phyloP scores from a whole-genome alignment of 2,797 vertebrate species.

The Eidolon dupreanum region DNA sequence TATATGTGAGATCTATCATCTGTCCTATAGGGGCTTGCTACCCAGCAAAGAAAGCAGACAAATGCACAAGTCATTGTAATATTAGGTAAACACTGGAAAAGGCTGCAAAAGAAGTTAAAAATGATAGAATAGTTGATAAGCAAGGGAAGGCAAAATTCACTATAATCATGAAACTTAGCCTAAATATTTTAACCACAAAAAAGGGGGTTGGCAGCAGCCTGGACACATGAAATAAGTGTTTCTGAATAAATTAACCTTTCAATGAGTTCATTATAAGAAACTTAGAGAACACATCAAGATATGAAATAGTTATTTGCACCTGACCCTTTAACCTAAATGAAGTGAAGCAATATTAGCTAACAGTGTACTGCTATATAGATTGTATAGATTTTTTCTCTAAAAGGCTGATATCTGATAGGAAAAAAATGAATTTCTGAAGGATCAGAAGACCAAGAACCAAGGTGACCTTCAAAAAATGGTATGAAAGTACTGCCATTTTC shows the following conservation, averaged over 20 bases:
- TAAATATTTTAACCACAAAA: slow-evolving; percentile 53
- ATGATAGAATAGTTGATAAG: slow-evolving; percentile 34
- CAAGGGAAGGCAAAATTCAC: slow-evolving; percentile 17
- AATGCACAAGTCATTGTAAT: slow-evolving; percentile 72
- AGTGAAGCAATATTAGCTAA: slow-evolving; percentile 44
- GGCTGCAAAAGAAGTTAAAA: slow-evolving; percentile 55
- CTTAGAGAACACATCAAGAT: neutral
- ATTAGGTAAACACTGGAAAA: slow-evolving; percentile 50
- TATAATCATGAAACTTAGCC: neutral
- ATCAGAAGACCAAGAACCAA: slow-evolving; percentile 1
- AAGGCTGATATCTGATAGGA: neutral
- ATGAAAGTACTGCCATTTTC: neutral
- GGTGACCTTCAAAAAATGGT: neutral
- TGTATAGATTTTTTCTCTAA: slow-evolving; percentile 32
- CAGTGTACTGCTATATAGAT: neutral
- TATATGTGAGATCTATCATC: slow-evolving; percentile 74
- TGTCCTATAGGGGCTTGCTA: slow-evolving; percentile 63
- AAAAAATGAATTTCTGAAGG: slow-evolving; percentile 1
- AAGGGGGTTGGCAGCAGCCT: neutral
- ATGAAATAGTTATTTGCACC: slow-evolving; percentile 28
- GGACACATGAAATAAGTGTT: neutral
- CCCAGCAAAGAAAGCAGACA: slow-evolving; percentile 59
- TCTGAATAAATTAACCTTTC: slow-evolving; percentile 14
- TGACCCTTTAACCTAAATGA: slow-evolving; percentile 7
- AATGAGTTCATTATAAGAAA: slow-evolving; percentile 45